Evolutionary conservation across 2,797 vertebrate genomes (phyloP).

Genomic region (Salarias fasciatus): DNA sequence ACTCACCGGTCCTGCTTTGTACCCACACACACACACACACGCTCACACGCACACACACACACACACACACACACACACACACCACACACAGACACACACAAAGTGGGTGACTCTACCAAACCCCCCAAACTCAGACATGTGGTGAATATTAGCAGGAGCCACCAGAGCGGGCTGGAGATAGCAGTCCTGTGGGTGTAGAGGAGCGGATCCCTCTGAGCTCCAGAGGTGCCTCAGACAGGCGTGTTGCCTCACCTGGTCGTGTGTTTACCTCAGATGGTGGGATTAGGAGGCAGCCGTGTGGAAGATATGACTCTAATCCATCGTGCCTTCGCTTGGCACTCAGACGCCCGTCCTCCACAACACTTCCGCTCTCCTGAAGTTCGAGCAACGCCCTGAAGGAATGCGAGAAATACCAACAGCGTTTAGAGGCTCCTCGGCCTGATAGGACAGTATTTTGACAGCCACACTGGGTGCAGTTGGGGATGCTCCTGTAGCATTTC

Average conservation of each 20-base stretch:
- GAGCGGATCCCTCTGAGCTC: slow-evolving; percentile 62
- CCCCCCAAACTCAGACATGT: slow-evolving; percentile 5
- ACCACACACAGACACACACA: no score
- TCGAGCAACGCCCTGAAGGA: slow-evolving; percentile 56
- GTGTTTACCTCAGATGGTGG: slow-evolving; percentile 80
- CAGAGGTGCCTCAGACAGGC: slow-evolving; percentile 69
- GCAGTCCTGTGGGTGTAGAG: slow-evolving; percentile 34
- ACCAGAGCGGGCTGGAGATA: slow-evolving; percentile 7
- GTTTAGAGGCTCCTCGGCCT: slow-evolving; percentile 33
- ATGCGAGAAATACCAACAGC: slow-evolving; percentile 54
- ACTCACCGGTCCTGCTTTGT: no score
- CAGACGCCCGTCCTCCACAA: slow-evolving; percentile 58
- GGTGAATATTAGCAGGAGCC: slow-evolving; percentile 3
- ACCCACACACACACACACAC: no score
- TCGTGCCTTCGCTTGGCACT: slow-evolving; percentile 70
- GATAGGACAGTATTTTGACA: slow-evolving; percentile 38
- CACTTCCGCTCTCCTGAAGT: slow-evolving; percentile 58
- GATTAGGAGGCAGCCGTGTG: slow-evolving; percentile 78
- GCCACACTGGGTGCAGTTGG: slow-evolving; percentile 10
- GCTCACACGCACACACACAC: no score
- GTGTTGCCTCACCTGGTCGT: slow-evolving; percentile 77
- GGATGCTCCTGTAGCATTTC: not conserved
- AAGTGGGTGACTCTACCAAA: slow-evolving; percentile 2
- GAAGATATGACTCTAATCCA: slow-evolving; percentile 77
- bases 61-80: no score